Evolutionary conservation across 2,888 invertebrate species (phyloP).

Genomic region (Diarsia rubi): DNA sequence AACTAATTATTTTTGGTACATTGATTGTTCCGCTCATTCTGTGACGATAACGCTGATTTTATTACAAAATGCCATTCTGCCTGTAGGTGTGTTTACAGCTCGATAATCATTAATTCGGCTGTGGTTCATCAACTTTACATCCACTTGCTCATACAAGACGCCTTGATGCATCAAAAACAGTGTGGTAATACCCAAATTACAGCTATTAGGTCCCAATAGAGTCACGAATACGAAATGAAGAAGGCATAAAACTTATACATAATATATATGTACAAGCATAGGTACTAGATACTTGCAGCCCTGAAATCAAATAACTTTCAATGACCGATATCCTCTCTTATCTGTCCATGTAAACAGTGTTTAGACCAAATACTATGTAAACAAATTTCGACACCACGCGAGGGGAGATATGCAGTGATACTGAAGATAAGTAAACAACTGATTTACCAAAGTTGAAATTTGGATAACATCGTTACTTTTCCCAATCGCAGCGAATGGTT

Average conservation of each 20-base stretch:
- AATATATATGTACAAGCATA: neutral
- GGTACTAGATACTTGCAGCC: neutral
- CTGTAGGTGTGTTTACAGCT: constrained; percentile 30
- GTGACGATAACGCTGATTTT: constrained; percentile 20
- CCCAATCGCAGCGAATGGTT: neutral
- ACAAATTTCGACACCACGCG: constrained; percentile 53
- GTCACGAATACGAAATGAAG: constrained; percentile 17
- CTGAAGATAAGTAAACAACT: constrained; percentile 34
- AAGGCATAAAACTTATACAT: constrained; percentile 8
- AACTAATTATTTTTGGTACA: constrained; percentile 33
- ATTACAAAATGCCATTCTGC: constrained; percentile 32
- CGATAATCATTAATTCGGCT: constrained; percentile 37
- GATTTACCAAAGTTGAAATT: constrained; percentile 4
- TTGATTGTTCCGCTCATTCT: constrained; percentile 40
- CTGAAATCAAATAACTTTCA: constrained; percentile 34
- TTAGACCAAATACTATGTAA: constrained; percentile 58
- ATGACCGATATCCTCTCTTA: constrained; percentile 39
- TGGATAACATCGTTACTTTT: neutral
- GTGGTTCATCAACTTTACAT: constrained; percentile 36
- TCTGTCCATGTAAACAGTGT: constrained; percentile 52
- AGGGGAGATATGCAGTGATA: constrained; percentile 52
- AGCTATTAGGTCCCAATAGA: constrained; percentile 33
- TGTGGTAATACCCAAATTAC: constrained; percentile 55
- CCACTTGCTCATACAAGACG: constrained; percentile 36
- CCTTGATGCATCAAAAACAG: constrained; percentile 54